phyloP scores from a whole-genome alignment of 1,140 invertebrate genomes.

The Halotydeus destructor region DNA sequence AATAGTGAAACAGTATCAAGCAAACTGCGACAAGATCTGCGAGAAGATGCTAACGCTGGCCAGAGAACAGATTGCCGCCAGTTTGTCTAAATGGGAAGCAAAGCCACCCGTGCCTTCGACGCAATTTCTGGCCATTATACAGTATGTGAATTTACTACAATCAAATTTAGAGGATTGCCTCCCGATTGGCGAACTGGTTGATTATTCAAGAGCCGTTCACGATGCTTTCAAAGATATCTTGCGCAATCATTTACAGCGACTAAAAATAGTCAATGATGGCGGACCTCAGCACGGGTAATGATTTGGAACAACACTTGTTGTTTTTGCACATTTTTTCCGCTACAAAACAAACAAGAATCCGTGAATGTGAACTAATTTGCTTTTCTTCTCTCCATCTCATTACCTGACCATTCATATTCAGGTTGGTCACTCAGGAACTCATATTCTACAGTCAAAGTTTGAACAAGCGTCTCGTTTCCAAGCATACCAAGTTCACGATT shows the following conservation, averaged over 20 bases:
- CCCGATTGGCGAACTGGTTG: constrained; percentile 43
- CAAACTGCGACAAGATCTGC: constrained; percentile 76
- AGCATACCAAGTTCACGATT: constrained; percentile 14
- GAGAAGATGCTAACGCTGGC: constrained; percentile 75
- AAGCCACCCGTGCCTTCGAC: constrained; percentile 82
- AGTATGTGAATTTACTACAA: constrained; percentile 69
- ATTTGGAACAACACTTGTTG: background rate
- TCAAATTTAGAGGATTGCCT: constrained; percentile 65
- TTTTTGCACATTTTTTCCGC: background rate
- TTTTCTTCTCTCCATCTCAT: constrained; percentile 22
- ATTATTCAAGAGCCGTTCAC: constrained; percentile 62
- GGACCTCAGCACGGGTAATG: constrained; percentile 73
- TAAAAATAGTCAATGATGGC: constrained; percentile 80
- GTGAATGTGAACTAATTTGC: constrained; percentile 5
- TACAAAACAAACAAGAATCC: constrained; percentile 4
- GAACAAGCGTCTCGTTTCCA: constrained; percentile 24
- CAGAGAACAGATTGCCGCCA: constrained; percentile 49
- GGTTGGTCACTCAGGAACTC: constrained; percentile 76
- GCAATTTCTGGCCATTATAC: constrained; percentile 69
- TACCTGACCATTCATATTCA: too few relatives aligned
- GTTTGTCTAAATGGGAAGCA: constrained; percentile 65
- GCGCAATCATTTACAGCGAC: constrained; percentile 52
- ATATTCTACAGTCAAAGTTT: constrained; percentile 86
- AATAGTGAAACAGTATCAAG: constrained; percentile 39
- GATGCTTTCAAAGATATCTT: constrained; percentile 65